Conservation (phyloP, 2,888 invertebrate species). For the Asteroscopus sphinx region DNA sequence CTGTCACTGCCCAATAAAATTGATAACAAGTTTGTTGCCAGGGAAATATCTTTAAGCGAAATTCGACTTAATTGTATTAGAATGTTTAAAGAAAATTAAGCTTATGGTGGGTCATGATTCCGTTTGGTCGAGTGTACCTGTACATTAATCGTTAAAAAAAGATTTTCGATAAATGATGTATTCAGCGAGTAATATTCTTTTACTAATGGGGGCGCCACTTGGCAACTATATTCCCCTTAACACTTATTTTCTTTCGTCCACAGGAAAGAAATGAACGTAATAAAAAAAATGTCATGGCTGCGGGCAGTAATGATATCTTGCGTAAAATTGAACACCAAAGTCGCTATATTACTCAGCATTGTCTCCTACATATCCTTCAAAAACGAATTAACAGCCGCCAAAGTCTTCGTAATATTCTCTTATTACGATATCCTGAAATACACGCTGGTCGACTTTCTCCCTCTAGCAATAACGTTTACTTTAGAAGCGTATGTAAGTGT, state of each 20-base stretch:
- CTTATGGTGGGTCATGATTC: too few relatives aligned
- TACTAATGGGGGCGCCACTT: too few relatives aligned
- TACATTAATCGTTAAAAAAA: too few relatives aligned
- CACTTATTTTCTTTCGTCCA: slow-evolving; percentile 28
- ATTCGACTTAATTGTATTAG: too few relatives aligned
- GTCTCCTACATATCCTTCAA: slow-evolving; percentile 92
- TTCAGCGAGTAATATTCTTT: too few relatives aligned
- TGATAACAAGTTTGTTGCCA: too few relatives aligned
- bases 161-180: too few relatives aligned
- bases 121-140: too few relatives aligned
- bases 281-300: slow-evolving; percentile 92
- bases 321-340: slow-evolving; percentile 94
- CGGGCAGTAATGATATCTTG: slow-evolving; percentile 92
- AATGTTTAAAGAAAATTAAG: too few relatives aligned
- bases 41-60: too few relatives aligned
- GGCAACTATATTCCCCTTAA: too few relatives aligned
- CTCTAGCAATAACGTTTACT: slow-evolving; percentile 93
- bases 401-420: slow-evolving; percentile 94
- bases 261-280: slow-evolving; percentile 92
- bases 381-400: slow-evolving; percentile 92
- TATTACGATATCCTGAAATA: slow-evolving; percentile 95
- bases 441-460: slow-evolving; percentile 94
- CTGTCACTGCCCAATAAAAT: too few relatives aligned
- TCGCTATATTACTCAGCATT: slow-evolving; percentile 94
- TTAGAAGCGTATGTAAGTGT: slow-evolving; percentile 94